A percentile compares a stretch with the other conserved stretches of the same genome.
Conservation (phyloP, 2,888 invertebrate genomes). For the Zaprionus bogoriensis region DNA sequence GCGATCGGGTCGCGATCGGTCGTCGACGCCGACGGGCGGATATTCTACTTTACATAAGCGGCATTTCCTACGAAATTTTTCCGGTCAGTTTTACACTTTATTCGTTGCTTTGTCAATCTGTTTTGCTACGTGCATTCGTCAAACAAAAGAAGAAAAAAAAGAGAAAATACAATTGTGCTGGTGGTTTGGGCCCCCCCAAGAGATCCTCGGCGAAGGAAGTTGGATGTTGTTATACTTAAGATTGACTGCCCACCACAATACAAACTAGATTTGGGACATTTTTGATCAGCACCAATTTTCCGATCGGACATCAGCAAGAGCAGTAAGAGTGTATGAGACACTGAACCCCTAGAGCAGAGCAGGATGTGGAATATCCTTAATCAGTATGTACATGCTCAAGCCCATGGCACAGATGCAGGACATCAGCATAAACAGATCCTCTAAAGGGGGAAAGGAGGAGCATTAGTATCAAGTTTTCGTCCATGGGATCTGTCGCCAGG, state of each 20-base stretch:
- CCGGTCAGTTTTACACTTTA: slow-evolving; percentile 51
- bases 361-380: not conserved
- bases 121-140: slow-evolving; percentile 53
- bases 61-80: slow-evolving; percentile 62
- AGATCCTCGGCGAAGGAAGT: not conserved
- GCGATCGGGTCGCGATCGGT: slow-evolving; percentile 32
- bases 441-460: not conserved
- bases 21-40: slow-evolving; percentile 62
- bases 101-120: slow-evolving; percentile 40
- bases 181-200: too few relatives aligned
- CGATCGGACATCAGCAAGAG: too few relatives aligned
- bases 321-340: too few relatives aligned
- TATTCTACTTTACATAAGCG: slow-evolving; percentile 81
- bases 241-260: too few relatives aligned
- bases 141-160: too few relatives aligned
- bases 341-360: too few relatives aligned
- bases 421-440: not conserved
- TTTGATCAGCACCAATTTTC: too few relatives aligned
- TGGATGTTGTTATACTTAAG: too few relatives aligned
- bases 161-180: too few relatives aligned
- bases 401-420: not conserved
- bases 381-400: not conserved
- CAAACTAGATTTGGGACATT: too few relatives aligned
- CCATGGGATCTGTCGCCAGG: too few relatives aligned
- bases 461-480: not conserved